Conservation (phyloP, 2,113 vertebrate genomes). For the Apodemus speciosus region DNA sequence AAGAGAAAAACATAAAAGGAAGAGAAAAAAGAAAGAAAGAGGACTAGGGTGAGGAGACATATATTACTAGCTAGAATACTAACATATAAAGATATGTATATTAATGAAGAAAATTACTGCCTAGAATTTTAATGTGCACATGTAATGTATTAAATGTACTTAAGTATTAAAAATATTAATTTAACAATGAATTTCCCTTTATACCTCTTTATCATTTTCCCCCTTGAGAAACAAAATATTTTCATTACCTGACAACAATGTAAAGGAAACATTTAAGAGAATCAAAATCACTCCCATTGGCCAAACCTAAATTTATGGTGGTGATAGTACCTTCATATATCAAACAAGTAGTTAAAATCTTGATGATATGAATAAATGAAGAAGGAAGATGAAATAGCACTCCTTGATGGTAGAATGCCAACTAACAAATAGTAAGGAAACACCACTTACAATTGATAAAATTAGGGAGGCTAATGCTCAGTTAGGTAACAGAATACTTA, state of each 20-base stretch:
- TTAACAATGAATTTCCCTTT: neutral
- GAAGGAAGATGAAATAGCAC: neutral
- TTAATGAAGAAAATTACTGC: neutral
- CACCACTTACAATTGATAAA: slow-evolving; percentile 1
- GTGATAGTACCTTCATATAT: neutral
- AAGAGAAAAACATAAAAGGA: neutral
- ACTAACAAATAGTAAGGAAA: neutral
- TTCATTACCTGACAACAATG: neutral
- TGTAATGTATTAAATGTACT: neutral
- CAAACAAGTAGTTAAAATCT: neutral
- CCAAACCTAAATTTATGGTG: slow-evolving; percentile 8
- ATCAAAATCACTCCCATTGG: neutral
- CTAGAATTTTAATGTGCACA: neutral
- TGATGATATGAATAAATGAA: neutral
- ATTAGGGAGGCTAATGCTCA: neutral
- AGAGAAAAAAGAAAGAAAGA: neutral
- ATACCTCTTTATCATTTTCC: neutral
- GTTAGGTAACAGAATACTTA: neutral
- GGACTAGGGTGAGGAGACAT: neutral
- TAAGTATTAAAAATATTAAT: neutral
- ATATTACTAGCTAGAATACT: neutral
- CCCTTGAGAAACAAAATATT: neutral
- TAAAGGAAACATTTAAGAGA: slow-evolving; percentile 10
- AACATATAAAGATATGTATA: neutral
- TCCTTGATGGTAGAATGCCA: neutral